Percentiles rank a stretch among this genome's conserved stretches.
Conservation (phyloP, 2,113 vertebrate species). For the Eidolon helvum region DNA sequence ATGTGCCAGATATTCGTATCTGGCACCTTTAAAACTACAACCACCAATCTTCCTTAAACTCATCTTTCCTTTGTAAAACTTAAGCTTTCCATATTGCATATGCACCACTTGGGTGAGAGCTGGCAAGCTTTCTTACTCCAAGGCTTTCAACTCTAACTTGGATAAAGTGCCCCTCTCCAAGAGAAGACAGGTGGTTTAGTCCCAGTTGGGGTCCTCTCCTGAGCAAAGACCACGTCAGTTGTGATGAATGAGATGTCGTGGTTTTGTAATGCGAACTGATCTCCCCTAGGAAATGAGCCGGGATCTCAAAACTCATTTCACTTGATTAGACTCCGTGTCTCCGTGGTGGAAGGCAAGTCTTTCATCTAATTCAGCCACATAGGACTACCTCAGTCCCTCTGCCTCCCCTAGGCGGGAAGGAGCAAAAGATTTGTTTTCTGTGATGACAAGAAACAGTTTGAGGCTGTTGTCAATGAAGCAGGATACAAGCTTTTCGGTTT, state of each 20-base stretch:
- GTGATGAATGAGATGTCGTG: slow-evolving; percentile 85
- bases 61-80: background rate
- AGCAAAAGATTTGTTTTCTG: slow-evolving; percentile 86
- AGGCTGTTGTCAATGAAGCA: slow-evolving; percentile 81
- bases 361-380: slow-evolving; percentile 87
- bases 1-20: background rate
- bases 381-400: slow-evolving; percentile 84
- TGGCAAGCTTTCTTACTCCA: slow-evolving; percentile 52
- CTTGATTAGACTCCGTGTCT: slow-evolving; percentile 86
- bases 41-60: background rate
- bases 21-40: background rate
- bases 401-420: slow-evolving; percentile 81
- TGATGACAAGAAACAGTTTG: slow-evolving; percentile 85
- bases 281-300: slow-evolving; percentile 84
- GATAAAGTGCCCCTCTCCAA: slow-evolving; percentile 73
- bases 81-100: slow-evolving; percentile 8
- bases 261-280: slow-evolving; percentile 84
- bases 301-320: slow-evolving; percentile 89
- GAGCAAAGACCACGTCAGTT: slow-evolving; percentile 79
- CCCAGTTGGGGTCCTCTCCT: slow-evolving; percentile 81
- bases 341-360: slow-evolving; percentile 83
- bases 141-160: slow-evolving; percentile 70
- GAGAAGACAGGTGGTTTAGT: slow-evolving; percentile 77
- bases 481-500: slow-evolving; percentile 81
- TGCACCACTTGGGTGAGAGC: background rate